These are phyloP conservation scores for Ctenochaetus hawaiiensis DNA, from an alignment of 2,797 vertebrate species.

Conservation along the genomic window DNA sequence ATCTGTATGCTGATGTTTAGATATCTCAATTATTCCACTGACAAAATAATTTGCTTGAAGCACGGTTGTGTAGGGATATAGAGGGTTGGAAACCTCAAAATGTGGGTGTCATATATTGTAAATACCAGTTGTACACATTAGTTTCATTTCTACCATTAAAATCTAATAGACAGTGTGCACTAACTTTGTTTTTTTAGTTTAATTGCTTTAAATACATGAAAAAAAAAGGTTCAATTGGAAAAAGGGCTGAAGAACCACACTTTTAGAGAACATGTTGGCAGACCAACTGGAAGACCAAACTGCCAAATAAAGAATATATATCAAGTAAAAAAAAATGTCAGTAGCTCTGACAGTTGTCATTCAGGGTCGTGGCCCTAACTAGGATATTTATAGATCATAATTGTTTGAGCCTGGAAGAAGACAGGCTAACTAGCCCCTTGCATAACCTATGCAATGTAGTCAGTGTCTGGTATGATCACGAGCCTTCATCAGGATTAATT, in stretches of 20 bases:
- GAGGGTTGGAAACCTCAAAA: not conserved
- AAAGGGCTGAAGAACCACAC: not conserved
- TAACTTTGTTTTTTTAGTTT: not conserved
- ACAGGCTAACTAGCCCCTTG: slow-evolving; percentile 15
- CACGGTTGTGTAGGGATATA: not conserved
- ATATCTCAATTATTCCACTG: slow-evolving; percentile 5
- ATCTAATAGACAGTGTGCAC: not conserved
- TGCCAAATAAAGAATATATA: slow-evolving; percentile 40
- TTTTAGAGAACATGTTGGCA: not conserved
- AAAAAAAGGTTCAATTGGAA: not conserved
- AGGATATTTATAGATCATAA: slow-evolving; percentile 52
- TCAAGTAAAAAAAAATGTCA: slow-evolving; percentile 51
- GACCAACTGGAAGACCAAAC: slow-evolving; percentile 23
- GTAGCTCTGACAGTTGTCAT: slow-evolving; percentile 59
- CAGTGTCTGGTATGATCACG: not conserved
- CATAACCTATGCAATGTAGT: not conserved
- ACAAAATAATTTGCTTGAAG: slow-evolving; percentile 23
- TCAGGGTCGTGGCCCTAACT: slow-evolving; percentile 40
- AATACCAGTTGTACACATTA: not conserved
- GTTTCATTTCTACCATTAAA: not conserved
- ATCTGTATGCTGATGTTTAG: slow-evolving; percentile 31
- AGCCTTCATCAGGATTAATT: not conserved
- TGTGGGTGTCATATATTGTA: not conserved
- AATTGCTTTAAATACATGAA: not conserved
- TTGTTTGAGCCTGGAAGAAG: slow-evolving; percentile 32